Conservation (phyloP, 2,888 invertebrate genomes). For the Drepanosiphum platanoidis region DNA sequence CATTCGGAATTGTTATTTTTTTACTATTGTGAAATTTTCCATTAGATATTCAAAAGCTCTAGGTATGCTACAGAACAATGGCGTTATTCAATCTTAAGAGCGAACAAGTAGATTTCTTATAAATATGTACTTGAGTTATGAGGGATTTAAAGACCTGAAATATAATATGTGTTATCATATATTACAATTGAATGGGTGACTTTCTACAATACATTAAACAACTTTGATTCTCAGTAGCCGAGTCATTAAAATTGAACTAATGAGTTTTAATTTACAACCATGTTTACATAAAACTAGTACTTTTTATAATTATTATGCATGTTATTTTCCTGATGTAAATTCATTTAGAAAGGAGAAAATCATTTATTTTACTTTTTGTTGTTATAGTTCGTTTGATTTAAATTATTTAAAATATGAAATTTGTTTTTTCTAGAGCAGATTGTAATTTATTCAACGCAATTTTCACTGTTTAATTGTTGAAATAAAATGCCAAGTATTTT, state of each 20-base stretch:
- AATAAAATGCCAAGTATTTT: neutral
- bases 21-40: too few relatives aligned
- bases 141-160: too few relatives aligned
- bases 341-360: constrained; percentile 53
- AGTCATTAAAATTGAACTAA: constrained; percentile 42
- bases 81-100: too few relatives aligned
- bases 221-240: neutral
- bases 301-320: constrained; percentile 18
- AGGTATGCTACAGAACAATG: too few relatives aligned
- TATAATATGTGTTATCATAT: too few relatives aligned
- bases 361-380: neutral
- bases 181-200: neutral
- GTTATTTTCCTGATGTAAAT: constrained; percentile 24
- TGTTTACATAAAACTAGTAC: constrained; percentile 45
- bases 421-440: constrained; percentile 8
- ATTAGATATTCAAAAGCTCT: too few relatives aligned
- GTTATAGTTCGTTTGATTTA: neutral
- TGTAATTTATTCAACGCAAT: neutral
- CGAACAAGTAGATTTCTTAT: too few relatives aligned
- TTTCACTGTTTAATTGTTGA: neutral
- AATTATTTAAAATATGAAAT: constrained; percentile 24
- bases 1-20: too few relatives aligned
- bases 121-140: too few relatives aligned
- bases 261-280: constrained; percentile 23
- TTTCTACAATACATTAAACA: constrained; percentile 25